Base-by-base conservation (phyloP, 2,113 vertebrate species). In the Odontophorus gujanensis region DNA sequence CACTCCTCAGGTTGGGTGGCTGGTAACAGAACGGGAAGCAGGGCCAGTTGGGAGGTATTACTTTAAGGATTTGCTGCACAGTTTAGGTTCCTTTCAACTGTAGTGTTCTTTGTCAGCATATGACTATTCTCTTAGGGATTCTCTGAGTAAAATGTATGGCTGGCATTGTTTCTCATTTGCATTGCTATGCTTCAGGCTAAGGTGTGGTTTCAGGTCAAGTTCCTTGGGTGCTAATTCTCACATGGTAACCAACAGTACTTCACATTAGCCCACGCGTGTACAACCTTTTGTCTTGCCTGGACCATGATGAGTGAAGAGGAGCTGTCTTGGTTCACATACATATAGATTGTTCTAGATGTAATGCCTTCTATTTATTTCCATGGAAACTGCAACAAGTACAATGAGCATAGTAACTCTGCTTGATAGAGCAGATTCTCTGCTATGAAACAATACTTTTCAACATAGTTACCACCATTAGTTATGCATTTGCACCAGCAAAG, bases 31-130 rank as follows among this genome's bases (percentile, higher is more conserved):
- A 83, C 87, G 93, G 94, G 89, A 95, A 95, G 68, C 69, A 61
- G 36, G 82, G 85, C 76, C 73, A 58, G 0, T 45, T 71, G 76
- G 80, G 93, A 94, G 45, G n/a, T 32, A 75, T 91, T 93, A 93
- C 95, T 97, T 95, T 95, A 90, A 94, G 96, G 91, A 92, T 38
- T 67, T 81, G 65, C 42, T 85, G 61, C 45, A 72, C 50, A 68
- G 32, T 91, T 91, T 93, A 86, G 86, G 83, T 93, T 95, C 71
- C 69, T 93, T 94, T 86, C 2, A 7, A 58, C 82, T 75, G 53
- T 50, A 84, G 42, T 25, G 40, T 68, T 95, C 17, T 2, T 81
- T 94, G 89, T 67, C 40, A 93, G 85, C 94, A 50, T 18, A 58
- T 48, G 68, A 61, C 76, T 72, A 36, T 78, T 93, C 90, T 86